Conservation (phyloP, 1,140 invertebrate species). For the Saccostrea echinata region DNA sequence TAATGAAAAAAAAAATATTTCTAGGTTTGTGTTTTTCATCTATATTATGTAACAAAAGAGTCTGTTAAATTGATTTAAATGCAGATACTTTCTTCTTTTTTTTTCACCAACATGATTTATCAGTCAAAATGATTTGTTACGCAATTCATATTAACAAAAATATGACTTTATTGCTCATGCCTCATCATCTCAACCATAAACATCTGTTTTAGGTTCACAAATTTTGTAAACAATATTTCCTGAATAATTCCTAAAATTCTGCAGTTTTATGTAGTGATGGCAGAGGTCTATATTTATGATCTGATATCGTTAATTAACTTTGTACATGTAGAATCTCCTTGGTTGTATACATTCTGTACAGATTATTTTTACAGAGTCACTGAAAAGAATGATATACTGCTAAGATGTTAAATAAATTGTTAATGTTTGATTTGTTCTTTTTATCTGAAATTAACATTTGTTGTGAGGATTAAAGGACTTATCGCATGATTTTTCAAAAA, state of each 20-base stretch:
- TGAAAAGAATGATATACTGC: not conserved
- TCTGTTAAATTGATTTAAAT: too few species aligned
- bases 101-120: not conserved
- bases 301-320: not conserved
- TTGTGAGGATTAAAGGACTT: too few species aligned
- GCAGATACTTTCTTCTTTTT: not conserved
- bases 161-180: not conserved
- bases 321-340: not conserved
- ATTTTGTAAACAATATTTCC: not conserved
- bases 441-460: not conserved
- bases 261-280: not conserved
- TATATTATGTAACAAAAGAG: not conserved
- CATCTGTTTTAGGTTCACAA: not conserved
- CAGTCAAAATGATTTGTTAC: not conserved
- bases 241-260: too few species aligned
- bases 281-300: not conserved
- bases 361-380: too few species aligned
- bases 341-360: not conserved
- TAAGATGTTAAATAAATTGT: slow-evolving; percentile 6
- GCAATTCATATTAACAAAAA: not conserved
- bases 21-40: not conserved
- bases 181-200: not conserved
- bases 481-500: too few species aligned
- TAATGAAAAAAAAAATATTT: too few species aligned
- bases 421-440: not conserved